Percentiles rank a stretch among this genome's conserved stretches.
Conservation (phyloP, 2,888 invertebrate genomes). For the Lypha dubia region DNA sequence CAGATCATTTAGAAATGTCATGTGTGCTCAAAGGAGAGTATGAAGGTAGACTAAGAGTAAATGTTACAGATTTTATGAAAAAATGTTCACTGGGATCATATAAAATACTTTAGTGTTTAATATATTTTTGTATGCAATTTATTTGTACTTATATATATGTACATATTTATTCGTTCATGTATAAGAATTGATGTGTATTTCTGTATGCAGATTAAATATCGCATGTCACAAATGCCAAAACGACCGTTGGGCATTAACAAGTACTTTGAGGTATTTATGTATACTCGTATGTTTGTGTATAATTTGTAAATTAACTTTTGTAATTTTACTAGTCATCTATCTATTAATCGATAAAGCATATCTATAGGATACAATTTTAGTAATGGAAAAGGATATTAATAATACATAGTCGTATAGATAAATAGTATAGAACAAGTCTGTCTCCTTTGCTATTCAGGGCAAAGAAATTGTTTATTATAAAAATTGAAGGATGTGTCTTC, state of each 20-base stretch:
- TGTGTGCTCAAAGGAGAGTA: too few relatives aligned
- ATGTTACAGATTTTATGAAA: too few relatives aligned
- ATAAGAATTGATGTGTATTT: constrained; percentile 58
- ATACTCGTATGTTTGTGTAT: too few relatives aligned
- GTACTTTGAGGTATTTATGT: constrained; percentile 74
- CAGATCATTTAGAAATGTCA: too few relatives aligned
- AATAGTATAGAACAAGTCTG: too few relatives aligned
- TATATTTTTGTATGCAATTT: background rate
- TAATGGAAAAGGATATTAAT: background rate
- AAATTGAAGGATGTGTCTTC: too few relatives aligned
- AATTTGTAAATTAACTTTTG: constrained; percentile 27
- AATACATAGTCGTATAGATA: background rate
- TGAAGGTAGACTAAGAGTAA: too few relatives aligned
- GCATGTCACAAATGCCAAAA: constrained; percentile 76
- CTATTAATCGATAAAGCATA: background rate
- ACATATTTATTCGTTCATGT: constrained; percentile 9
- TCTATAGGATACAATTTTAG: background rate
- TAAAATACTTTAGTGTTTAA: too few relatives aligned
- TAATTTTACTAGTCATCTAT: background rate
- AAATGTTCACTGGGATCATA: background rate
- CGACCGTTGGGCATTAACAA: constrained; percentile 72
- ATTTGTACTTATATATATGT: too few relatives aligned
- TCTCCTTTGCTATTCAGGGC: too few relatives aligned
- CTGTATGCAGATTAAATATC: constrained; percentile 76
- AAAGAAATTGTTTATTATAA: too few relatives aligned